Evolutionary conservation across 2,888 invertebrate species (phyloP), one percentile per base, ranked within the genome.

Genomic region (Drosophila rubida): DNA sequence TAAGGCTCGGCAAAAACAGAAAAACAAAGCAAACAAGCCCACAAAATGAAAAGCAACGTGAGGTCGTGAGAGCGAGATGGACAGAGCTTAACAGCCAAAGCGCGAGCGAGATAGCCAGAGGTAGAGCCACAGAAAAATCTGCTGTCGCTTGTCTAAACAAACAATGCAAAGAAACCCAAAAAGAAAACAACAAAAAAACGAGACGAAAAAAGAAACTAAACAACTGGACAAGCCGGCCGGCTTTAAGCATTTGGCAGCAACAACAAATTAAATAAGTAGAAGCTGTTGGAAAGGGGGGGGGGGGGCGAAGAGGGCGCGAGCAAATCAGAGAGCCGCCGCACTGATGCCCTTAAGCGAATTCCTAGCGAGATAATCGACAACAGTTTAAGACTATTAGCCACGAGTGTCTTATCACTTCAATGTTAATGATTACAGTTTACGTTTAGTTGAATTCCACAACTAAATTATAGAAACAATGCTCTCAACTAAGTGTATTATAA

Each of bases 211-310:
- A 64, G 59, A 72, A 58, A 65, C 49, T 49, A 62, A 73, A 59
- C 78, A 78, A 78, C 80, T 83, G 83, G 77, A 71, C 85, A 79
- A 81, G 87, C 79, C 87, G 87, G 87, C 85, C 85, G 85, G 85
- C 82, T 60, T 74, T 48, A 68, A 57, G 44, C 57, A 63, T 67
- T 63, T 27, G 55, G 50, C 53, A 55, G n/a, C 53, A 55, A 13
- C 51, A 39, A 22, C 53, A 54, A 65, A n/a, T 19, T n/a, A 54
- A 50, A 49, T 54, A 30, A 19, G n/a, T 19, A 23, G 32, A 54
- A 27, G 22, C 4, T n/a, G 13, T 1, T 19, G 23, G 11, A 11
- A 5, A 32, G 4, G 32, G 11, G 46, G 16, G 30, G 3, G 11
- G 13, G 2, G 22, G 13, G 39, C 39, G 9, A 7, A 54, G 23